Conservation (phyloP, 2,113 vertebrate species). For the Nothoprocta perdicaria region DNA sequence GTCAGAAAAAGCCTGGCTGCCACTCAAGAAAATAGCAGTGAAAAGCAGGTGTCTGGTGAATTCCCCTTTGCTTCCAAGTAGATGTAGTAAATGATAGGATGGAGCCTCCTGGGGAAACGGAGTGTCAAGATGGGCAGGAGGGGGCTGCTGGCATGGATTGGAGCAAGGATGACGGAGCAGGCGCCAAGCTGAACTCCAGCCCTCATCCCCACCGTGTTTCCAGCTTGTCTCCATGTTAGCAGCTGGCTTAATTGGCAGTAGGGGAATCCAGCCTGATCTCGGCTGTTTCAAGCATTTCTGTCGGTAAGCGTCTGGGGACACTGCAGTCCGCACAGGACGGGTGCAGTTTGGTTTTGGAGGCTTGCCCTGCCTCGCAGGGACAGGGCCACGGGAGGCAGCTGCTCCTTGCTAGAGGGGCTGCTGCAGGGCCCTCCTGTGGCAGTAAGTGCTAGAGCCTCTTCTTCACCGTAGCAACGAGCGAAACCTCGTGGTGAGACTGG, state of each 20-base stretch:
- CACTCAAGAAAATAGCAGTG: not conserved
- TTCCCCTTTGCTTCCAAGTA: not conserved
- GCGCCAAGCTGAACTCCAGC: not conserved
- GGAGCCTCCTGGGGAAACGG: not conserved
- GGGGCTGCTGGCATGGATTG: not conserved
- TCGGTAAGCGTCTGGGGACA: not conserved
- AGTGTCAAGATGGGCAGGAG: not conserved
- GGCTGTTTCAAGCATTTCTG: not conserved
- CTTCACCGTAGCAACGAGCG: not conserved
- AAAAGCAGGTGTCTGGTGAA: not conserved
- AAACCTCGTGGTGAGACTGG: not conserved
- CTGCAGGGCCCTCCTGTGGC: not conserved
- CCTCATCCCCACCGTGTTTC: not conserved
- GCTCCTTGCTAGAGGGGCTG: not conserved
- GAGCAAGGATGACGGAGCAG: not conserved
- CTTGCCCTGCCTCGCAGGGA: too few relatives aligned
- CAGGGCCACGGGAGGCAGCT: too few relatives aligned
- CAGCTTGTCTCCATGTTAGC: not conserved
- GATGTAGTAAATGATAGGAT: not conserved
- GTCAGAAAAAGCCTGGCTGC: not conserved
- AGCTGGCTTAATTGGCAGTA: not conserved
- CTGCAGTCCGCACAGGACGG: not conserved
- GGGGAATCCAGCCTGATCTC: not conserved
- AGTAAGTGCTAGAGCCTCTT: not conserved
- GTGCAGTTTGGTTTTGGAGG: not conserved